Evolutionary conservation across 2,797 vertebrate genomes (phyloP).

Genomic region (Darevskia nairensis): DNA sequence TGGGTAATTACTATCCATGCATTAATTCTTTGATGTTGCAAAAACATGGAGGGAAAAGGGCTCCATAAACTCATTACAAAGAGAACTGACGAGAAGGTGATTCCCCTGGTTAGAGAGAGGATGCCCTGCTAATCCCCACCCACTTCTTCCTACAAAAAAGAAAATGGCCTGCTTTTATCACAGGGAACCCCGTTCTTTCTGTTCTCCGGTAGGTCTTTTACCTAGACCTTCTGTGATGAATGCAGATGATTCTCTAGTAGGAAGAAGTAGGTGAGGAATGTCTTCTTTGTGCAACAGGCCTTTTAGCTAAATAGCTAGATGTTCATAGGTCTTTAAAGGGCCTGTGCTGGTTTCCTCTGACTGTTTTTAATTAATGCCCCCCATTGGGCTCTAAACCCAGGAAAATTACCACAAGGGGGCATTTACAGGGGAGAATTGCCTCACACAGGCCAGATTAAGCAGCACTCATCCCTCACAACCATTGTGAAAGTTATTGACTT

Average conservation of each 20-base stretch:
- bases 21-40: slow-evolving; percentile 13
- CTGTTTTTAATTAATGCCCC: background rate
- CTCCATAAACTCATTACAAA: slow-evolving; percentile 29
- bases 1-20: slow-evolving; percentile 31
- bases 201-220: background rate
- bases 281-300: background rate
- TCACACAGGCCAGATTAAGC: background rate
- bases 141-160: slow-evolving; percentile 6
- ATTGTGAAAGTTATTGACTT: background rate
- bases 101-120: slow-evolving; percentile 23
- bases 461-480: background rate
- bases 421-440: background rate
- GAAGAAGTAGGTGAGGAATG: background rate
- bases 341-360: background rate
- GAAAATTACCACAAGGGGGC: background rate
- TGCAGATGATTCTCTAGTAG: background rate
- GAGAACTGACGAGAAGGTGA: slow-evolving; percentile 14
- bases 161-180: background rate
- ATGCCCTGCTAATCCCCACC: slow-evolving; percentile 14
- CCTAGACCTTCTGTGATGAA: too few relatives aligned
- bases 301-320: background rate
- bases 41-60: too few relatives aligned
- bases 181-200: background rate
- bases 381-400: background rate
- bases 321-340: background rate